Conservation (phyloP, 1,140 invertebrate genomes). For the Bombyx mandarina region DNA sequence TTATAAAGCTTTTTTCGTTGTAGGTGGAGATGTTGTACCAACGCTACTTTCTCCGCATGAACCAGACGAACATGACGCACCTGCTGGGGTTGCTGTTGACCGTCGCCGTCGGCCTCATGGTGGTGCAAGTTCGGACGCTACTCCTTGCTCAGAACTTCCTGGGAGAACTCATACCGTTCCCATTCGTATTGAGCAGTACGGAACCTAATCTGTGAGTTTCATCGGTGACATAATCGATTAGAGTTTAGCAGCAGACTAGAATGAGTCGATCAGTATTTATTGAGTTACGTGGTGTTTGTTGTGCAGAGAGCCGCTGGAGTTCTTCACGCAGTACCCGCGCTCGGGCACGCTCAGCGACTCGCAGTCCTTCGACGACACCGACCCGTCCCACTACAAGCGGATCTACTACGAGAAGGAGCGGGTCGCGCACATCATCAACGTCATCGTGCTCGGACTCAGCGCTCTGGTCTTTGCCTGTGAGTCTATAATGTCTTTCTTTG, state of each 20-base stretch:
- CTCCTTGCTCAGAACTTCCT: conserved; percentile 40
- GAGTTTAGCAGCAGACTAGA: too few relatives aligned
- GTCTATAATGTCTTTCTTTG: conserved; percentile 20
- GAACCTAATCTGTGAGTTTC: too few relatives aligned
- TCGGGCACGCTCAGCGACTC: not conserved
- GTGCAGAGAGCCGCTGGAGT: not conserved
- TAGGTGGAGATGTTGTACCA: conserved; percentile 93
- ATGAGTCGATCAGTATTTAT: too few relatives aligned
- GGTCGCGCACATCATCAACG: conserved; percentile 54
- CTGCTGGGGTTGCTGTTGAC: conserved; percentile 83
- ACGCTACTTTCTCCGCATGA: conserved; percentile 92
- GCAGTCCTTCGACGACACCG: not conserved
- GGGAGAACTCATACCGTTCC: conserved; percentile 11
- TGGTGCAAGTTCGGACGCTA: conserved; percentile 68
- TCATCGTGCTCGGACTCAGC: conserved; percentile 61
- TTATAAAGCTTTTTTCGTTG: not conserved
- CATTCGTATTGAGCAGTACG: too few relatives aligned
- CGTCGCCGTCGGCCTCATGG: conserved; percentile 76
- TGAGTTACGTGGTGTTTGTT: too few relatives aligned
- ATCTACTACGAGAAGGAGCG: conserved; percentile 36
- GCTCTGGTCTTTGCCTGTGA: conserved; percentile 67
- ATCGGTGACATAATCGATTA: too few relatives aligned
- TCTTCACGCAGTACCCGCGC: not conserved
- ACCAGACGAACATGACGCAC: conserved; percentile 90
- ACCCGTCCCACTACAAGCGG: conserved; percentile 1